These are phyloP conservation scores for Argyrosomus regius DNA, from an alignment of 2,797 vertebrate species.

Conservation along the genomic window DNA sequence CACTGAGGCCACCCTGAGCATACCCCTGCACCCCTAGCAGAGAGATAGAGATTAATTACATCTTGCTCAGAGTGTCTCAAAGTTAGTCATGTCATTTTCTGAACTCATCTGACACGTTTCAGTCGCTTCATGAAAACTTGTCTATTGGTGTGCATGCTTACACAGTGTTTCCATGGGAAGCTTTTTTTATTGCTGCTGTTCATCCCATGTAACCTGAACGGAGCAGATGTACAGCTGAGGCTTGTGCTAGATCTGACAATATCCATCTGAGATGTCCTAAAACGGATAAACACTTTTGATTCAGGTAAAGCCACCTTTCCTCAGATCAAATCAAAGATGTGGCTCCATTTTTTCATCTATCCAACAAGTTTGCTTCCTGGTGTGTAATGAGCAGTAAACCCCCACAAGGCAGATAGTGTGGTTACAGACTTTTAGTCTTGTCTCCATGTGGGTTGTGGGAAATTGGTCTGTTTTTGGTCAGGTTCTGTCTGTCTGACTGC, in stretches of 20 bases:
- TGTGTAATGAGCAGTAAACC: constrained; percentile 10
- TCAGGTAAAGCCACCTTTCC: not conserved
- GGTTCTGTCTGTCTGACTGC: constrained; percentile 13
- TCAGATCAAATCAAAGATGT: not conserved
- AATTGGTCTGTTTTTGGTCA: constrained; percentile 14
- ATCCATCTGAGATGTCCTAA: not conserved
- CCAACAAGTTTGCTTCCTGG: not conserved
- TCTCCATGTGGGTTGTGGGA: not conserved
- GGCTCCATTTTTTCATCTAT: not conserved
- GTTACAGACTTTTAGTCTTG: constrained; percentile 4
- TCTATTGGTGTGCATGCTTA: too few relatives aligned
- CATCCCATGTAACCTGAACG: not conserved
- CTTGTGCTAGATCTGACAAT: not conserved
- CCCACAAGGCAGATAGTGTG: not conserved
- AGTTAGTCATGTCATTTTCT: too few relatives aligned
- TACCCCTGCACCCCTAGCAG: too few relatives aligned
- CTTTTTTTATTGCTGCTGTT: not conserved
- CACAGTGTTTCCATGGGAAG: not conserved
- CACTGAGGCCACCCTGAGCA: too few relatives aligned
- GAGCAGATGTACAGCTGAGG: constrained; percentile 11
- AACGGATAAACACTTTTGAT: not conserved
- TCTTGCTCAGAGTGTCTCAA: too few relatives aligned
- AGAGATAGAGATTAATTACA: too few relatives aligned
- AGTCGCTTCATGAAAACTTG: too few relatives aligned
- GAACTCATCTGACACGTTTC: too few relatives aligned